Percentiles rank a stretch among this genome's conserved stretches.
Evolutionary conservation across 2,888 invertebrate genomes (phyloP).

Genomic region (Drosophila conformis): DNA sequence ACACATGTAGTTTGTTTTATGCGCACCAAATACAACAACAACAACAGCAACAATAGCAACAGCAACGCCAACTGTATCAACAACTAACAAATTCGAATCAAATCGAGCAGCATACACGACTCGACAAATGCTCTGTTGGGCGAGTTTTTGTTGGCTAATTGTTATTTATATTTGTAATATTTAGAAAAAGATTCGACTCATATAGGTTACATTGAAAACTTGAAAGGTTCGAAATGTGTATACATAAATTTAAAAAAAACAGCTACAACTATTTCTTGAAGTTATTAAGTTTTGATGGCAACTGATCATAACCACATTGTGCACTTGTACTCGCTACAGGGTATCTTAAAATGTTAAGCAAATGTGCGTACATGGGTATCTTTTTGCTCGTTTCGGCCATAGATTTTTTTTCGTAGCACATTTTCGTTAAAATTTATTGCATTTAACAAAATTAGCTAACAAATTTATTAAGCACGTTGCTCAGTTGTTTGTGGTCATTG

Average conservation of each 20-base stretch:
- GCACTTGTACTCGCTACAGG: conserved; percentile 12
- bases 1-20: conserved; percentile 76
- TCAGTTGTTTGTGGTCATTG: conserved; percentile 32
- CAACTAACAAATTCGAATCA: conserved; percentile 34
- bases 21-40: conserved; percentile 59
- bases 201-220: not conserved
- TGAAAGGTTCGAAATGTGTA: not conserved
- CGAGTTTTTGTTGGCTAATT: not conserved
- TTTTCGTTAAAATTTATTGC: conserved; percentile 81
- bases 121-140: conserved; percentile 15
- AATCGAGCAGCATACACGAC: conserved; percentile 9
- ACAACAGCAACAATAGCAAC: conserved; percentile 14
- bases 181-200: not conserved
- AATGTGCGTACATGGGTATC: conserved; percentile 60
- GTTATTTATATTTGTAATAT: not conserved
- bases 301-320: not conserved
- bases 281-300: not conserved
- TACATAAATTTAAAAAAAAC: not conserved
- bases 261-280: not conserved
- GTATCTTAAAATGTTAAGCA: conserved; percentile 54
- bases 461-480: conserved; percentile 80
- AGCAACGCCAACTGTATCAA: conserved; percentile 3
- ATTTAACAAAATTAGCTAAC: conserved; percentile 80
- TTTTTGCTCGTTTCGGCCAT: conserved; percentile 33
- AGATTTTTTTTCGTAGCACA: conserved; percentile 68